Evolutionary conservation across 53 echinoderm and acorn worm species (phyloP), one percentile per base, ranked within the genome.

Genomic region (Apostichopus leukothele): DNA sequence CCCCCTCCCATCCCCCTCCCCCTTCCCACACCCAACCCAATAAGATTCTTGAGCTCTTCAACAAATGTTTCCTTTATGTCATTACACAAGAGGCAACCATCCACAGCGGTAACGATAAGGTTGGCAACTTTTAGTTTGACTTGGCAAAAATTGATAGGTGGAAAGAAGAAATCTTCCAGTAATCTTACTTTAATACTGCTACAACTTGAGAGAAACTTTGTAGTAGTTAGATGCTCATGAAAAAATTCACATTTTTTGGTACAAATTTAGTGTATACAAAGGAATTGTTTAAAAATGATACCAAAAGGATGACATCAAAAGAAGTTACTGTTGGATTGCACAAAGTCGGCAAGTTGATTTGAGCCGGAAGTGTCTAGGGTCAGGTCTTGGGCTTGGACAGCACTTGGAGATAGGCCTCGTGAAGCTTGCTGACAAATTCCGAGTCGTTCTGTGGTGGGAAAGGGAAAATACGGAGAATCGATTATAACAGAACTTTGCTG

Each of bases 391-490:
- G 76, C 59, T 76, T 71, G 7, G 86, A 76, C 86, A 76, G 83
- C 55, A 81, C 81, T 86, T 92, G 86, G 51, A 77, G 55, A 73
- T 94, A 94, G 8, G 92, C 92, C 23, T 78, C 57, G 73, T 92
- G 80, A 7, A 94, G 90, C 87, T 92, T 92, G 90, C 86, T 76
- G 51, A 92, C 76, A 87, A 94, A 94, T 18, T 90, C 92, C 39
- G 89, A 89, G 86, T 93, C 93, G 12, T 90, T 95, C 93, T 93
- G 90, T 73, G 50, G 84, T 54, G 86, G 67, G 54, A 77, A 78
- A 67, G 60, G 52, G 20, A 63, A 89, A 20, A 57, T 9, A 57
- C 1, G 57, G 57, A 57, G 57, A 10, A 57, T 3, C 39, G 3
- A 39, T 39, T 3, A 39, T 39, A 39, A 39, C 39, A 39, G 39